phyloP scores from a whole-genome alignment of 2,113 vertebrate genomes.

The Serilophus lunatus region DNA sequence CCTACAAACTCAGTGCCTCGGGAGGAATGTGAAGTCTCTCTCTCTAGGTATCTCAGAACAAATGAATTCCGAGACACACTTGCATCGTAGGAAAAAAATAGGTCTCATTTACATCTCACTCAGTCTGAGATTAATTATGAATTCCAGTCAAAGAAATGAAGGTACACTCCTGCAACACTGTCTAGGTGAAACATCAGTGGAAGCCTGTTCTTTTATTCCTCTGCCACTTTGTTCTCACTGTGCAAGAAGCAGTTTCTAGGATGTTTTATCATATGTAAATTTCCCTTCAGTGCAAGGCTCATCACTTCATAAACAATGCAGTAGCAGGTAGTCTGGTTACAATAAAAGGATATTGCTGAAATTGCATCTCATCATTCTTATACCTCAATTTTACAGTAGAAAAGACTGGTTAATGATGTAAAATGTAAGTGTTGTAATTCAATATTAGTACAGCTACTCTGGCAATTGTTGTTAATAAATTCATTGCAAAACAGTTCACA shows the following conservation, averaged over 20 bases:
- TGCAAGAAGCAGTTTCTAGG: not conserved
- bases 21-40: not conserved
- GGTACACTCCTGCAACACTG: fast-evolving
- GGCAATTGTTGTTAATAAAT: conserved; percentile 16
- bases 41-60: not conserved
- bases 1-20: too few species aligned
- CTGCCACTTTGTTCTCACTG: not conserved
- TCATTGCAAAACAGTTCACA: not conserved
- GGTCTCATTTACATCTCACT: not conserved
- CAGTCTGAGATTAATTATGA: not conserved
- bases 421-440: conserved; percentile 26
- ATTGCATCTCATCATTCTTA: not conserved
- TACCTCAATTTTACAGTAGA: conserved; percentile 10
- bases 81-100: not conserved
- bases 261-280: not conserved
- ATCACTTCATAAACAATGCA: conserved; percentile 26
- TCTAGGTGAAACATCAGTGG: not conserved
- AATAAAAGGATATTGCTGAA: not conserved
- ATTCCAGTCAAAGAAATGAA: not conserved
- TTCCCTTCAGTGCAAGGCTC: not conserved
- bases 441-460: conserved; percentile 9
- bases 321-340: not conserved
- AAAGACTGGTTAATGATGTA: conserved; percentile 26
- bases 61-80: not conserved
- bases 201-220: not conserved